A percentile compares a stretch with the other conserved stretches of the same genome.
Conservation (phyloP, 53 echinoderm and acorn worm genomes). For the Paelopatides confundens region DNA sequence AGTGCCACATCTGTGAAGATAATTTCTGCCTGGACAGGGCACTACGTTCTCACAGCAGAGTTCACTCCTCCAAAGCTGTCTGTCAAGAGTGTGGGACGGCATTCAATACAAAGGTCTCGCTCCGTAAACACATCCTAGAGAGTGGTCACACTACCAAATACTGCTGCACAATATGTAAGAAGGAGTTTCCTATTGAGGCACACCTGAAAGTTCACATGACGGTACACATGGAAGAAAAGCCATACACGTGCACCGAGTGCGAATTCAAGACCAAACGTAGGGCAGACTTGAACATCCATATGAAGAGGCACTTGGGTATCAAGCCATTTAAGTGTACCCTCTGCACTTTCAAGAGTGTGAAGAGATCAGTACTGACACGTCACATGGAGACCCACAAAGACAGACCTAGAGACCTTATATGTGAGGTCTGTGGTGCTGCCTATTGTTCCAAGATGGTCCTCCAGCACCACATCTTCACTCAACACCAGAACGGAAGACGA, state of each 20-base stretch:
- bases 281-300: conserved; percentile 84
- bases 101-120: conserved; percentile 38
- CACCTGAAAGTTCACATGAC: conserved; percentile 54
- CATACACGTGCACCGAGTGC: conserved; percentile 75
- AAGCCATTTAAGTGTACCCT: conserved; percentile 83
- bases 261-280: conserved; percentile 56
- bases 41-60: conserved; percentile 18
- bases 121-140: conserved; percentile 40
- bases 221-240: conserved; percentile 64
- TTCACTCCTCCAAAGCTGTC: background rate
- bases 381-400: conserved; percentile 80
- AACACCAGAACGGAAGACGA: conserved; percentile 62
- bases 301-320: conserved; percentile 87
- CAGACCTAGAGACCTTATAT: conserved; percentile 64
- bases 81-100: conserved; percentile 28
- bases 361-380: conserved; percentile 64
- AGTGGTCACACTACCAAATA: conserved; percentile 39
- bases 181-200: conserved; percentile 56
- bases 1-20: conserved; percentile 15
- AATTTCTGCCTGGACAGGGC: conserved; percentile 21
- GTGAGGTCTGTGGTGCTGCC: conserved; percentile 71
- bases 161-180: conserved; percentile 49
- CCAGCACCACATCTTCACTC: conserved; percentile 76
- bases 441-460: conserved; percentile 72
- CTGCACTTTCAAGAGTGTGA: conserved; percentile 73